phyloP scores from a whole-genome alignment of 1,140 invertebrate species.

The Drosophila micromelanica region DNA sequence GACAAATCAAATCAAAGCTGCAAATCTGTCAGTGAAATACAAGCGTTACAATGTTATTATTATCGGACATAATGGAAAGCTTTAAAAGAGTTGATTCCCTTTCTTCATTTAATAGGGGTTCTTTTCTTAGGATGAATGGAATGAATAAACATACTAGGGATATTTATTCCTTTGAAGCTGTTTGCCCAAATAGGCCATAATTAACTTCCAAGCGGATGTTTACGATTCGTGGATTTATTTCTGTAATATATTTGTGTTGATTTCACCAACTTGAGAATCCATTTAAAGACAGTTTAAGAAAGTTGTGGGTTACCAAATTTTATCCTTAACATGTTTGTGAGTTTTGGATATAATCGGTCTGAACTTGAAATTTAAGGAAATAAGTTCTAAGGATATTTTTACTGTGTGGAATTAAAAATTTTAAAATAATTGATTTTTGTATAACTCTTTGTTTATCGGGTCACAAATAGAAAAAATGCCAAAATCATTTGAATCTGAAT shows the following conservation, averaged over 20 bases:
- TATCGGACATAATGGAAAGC: neutral
- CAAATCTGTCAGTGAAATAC: conserved; percentile 31
- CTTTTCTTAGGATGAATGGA: too few species aligned
- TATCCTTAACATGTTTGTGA: conserved; percentile 2
- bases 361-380: neutral
- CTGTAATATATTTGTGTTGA: too few species aligned
- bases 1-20: conserved; percentile 37
- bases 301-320: conserved; percentile 6
- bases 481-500: conserved; percentile 38
- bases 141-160: too few species aligned
- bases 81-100: neutral
- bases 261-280: conserved; percentile 61
- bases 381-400: conserved; percentile 33
- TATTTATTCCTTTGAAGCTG: too few species aligned
- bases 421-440: conserved; percentile 27
- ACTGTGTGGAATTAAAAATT: conserved; percentile 53
- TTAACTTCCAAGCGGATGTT: too few species aligned
- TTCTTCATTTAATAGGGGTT: too few species aligned
- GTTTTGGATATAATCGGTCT: neutral
- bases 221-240: neutral
- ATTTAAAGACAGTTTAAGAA: conserved; percentile 65
- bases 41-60: neutral
- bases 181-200: too few species aligned
- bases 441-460: conserved; percentile 42
- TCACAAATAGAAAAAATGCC: conserved; percentile 54